phyloP scores from a whole-genome alignment of 2,113 vertebrate genomes.

The Hemichromis elongatus region DNA sequence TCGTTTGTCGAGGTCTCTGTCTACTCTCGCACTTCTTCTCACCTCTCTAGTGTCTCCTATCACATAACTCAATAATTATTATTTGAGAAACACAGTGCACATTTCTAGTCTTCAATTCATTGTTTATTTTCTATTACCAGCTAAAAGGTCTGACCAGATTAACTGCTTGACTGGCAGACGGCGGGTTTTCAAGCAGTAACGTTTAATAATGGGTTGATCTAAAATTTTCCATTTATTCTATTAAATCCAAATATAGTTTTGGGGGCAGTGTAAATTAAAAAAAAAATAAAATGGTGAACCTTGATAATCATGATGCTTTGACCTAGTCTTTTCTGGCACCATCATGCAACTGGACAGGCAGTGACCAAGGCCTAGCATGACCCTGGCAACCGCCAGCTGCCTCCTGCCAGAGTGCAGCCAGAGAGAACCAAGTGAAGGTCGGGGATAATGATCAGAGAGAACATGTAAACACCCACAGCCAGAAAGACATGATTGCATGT shows the following conservation, averaged over 20 bases:
- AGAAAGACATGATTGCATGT: neutral
- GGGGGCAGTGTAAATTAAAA: neutral
- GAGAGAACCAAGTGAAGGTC: constrained; percentile 58
- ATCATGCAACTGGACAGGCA: constrained; percentile 38
- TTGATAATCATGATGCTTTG: constrained; percentile 20
- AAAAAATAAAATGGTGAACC: neutral
- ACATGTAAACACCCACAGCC: constrained; percentile 24
- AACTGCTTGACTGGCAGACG: neutral
- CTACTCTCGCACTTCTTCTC: neutral
- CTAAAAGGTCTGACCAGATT: neutral
- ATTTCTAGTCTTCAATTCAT: neutral
- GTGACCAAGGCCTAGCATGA: constrained; percentile 59
- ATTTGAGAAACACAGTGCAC: neutral
- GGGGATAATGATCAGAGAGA: constrained; percentile 33
- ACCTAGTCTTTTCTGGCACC: constrained; percentile 53
- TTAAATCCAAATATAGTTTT: neutral
- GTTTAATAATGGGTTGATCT: neutral
- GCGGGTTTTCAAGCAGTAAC: neutral
- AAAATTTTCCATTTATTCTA: neutral
- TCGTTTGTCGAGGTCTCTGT: neutral
- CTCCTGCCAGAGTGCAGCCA: constrained; percentile 45
- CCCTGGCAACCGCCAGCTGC: constrained; percentile 59
- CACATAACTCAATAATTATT: neutral
- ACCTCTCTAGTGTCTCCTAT: neutral
- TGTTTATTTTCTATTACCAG: neutral